Evolutionary conservation across 35 echinoderm and acorn worm species (phyloP), one percentile per base, ranked within the genome.

Genomic region (Ophiothrix spiculata): DNA sequence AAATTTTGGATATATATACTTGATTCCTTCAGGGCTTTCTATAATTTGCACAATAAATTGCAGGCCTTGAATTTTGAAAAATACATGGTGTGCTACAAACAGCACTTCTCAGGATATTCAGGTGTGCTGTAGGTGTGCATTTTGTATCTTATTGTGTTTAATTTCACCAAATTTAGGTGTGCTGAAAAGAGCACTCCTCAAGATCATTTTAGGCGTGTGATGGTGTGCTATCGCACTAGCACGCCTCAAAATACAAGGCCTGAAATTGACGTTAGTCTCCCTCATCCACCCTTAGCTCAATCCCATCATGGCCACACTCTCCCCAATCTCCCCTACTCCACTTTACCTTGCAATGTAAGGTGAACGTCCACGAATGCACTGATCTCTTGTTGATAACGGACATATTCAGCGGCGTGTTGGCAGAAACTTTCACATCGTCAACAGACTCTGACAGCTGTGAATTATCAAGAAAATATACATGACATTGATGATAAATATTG

Each of bases 401-500:
- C 4, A 97, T 84, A 76, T 89, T 93, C 6, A 87, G 42, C 39
- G 85, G 85, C 28, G 95, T 85, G 56, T 97, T 97, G 13, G 91
- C 88, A 14, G 85, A 88, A 1, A 97, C 85, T 80, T 97, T 97
- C 28, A 97, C 86, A 81, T 93, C 88, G 19, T 97, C 95, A n/a
- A 93, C 8, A 3, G 90, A 77, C 39, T 93, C 95, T 10, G 86
- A 78, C 3, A 97, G 45, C 94, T 97, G 81, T 33, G 40, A 92
- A 81, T 1, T 4, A 86, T 45, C 34, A 81, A 38, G 21, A 41
- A 81, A 39, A 31, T n/a, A 6, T 12, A 69, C 4, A 69, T 69
- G 23, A 4, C 23, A 69, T 69, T 69, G n/a, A n/a, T n/a, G n/a
- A n/a, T n/a, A n/a, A n/a, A n/a, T n/a, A n/a, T n/a, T n/a, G n/a